A percentile compares a stretch with the other conserved stretches of the same genome.
Conservation (phyloP, 2,888 invertebrate species). For the Acanthococcus lagerstroemiae region DNA sequence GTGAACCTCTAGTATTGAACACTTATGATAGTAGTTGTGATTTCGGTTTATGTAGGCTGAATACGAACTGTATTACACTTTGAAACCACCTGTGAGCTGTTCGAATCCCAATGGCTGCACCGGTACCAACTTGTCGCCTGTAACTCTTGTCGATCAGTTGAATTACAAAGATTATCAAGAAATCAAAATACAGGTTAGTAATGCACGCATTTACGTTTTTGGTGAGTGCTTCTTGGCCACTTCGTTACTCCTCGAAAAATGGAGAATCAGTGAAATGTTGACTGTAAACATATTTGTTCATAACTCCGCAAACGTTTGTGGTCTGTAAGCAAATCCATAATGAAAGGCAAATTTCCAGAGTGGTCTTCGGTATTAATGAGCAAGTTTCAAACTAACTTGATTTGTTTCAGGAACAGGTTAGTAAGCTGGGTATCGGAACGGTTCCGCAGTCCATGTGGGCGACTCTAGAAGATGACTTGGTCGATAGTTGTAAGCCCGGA, state of each 20-base stretch:
- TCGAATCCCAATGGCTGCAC: slow-evolving; percentile 50
- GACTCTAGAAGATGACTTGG: slow-evolving; percentile 72
- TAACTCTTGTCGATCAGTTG: slow-evolving; percentile 50
- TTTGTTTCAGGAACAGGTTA: slow-evolving; percentile 58
- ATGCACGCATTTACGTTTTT: not conserved
- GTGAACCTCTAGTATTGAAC: not conserved
- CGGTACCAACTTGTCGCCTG: slow-evolving; percentile 46
- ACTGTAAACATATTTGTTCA: too few relatives aligned
- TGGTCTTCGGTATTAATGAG: too few relatives aligned
- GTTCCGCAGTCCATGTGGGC: slow-evolving; percentile 69
- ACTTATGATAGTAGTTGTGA: not conserved
- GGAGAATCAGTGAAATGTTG: too few relatives aligned
- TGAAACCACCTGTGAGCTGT: slow-evolving; percentile 48
- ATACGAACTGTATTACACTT: slow-evolving; percentile 54
- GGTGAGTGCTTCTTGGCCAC: not conserved
- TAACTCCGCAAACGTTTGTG: too few relatives aligned
- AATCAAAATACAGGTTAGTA: slow-evolving; percentile 62
- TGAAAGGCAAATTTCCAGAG: too few relatives aligned
- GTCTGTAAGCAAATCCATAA: too few relatives aligned
- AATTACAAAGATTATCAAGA: slow-evolving; percentile 75
- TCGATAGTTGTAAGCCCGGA: slow-evolving; percentile 77
- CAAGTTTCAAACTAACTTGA: too few relatives aligned
- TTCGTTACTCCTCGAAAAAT: too few relatives aligned
- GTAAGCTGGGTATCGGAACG: slow-evolving; percentile 57
- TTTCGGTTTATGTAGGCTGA: slow-evolving; percentile 45